Conservation (phyloP, 2,888 invertebrate genomes). For the Calameuta idolon region DNA sequence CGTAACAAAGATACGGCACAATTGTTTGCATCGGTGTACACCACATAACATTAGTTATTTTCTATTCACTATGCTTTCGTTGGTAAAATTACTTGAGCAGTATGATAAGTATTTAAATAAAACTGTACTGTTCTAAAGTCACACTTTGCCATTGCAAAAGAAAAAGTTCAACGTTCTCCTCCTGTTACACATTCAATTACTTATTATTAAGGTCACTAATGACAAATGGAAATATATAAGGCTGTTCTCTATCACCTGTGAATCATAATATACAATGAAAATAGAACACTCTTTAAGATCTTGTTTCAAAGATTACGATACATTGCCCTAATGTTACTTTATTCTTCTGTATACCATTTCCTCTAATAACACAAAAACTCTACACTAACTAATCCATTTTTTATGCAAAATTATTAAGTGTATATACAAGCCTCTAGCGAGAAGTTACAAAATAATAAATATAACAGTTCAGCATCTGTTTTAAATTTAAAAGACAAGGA, state of each 20-base stretch:
- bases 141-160: background rate
- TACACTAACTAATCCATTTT: background rate
- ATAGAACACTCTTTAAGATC: background rate
- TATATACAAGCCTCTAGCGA: background rate
- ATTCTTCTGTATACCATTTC: background rate
- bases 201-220: background rate
- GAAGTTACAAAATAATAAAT: background rate
- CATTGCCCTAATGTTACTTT: background rate
- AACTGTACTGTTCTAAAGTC: background rate
- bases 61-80: background rate
- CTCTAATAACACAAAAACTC: background rate
- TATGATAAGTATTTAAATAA: background rate
- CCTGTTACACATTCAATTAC: background rate
- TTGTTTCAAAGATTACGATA: no score
- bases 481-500: background rate
- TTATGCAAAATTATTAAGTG: background rate
- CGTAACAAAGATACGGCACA: slow-evolving; percentile 38
- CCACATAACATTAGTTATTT: slow-evolving; percentile 33
- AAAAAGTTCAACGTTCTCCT: background rate
- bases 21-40: slow-evolving; percentile 35
- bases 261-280: background rate
- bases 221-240: background rate
- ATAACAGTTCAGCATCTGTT: background rate
- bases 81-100: background rate
- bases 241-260: background rate